A percentile compares a stretch with the other conserved stretches of the same genome.
Evolutionary conservation across 2,113 vertebrate genomes (phyloP).

Genomic region (Rattus rattus): DNA sequence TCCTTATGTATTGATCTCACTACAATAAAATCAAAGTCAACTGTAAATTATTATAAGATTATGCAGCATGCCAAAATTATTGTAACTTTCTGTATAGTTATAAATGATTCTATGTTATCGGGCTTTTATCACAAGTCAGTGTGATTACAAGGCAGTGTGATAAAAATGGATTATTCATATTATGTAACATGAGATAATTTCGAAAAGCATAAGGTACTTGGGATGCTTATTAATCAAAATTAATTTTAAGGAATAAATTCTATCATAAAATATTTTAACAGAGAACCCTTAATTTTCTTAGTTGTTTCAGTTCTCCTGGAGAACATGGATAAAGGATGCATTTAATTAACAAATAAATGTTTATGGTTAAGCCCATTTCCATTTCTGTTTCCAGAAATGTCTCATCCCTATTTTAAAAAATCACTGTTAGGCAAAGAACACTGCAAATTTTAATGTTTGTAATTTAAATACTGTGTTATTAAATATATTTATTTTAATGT

Average conservation of each 20-base stretch:
- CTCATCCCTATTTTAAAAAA: neutral
- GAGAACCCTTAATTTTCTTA: neutral
- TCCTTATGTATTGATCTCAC: slow-evolving; percentile 10
- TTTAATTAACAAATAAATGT: slow-evolving; percentile 24
- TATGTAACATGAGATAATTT: neutral
- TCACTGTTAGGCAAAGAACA: neutral
- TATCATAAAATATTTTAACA: neutral
- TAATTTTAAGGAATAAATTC: neutral
- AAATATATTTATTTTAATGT: slow-evolving; percentile 28
- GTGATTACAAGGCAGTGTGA: slow-evolving; percentile 47
- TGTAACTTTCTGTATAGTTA: neutral
- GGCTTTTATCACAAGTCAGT: slow-evolving; percentile 16
- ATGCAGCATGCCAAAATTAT: neutral
- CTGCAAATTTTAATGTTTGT: slow-evolving; percentile 34
- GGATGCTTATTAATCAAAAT: slow-evolving; percentile 1
- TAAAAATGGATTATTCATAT: slow-evolving; percentile 53
- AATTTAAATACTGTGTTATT: neutral
- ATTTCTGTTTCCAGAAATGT: slow-evolving; percentile 5
- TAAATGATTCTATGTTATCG: neutral
- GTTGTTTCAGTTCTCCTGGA: neutral
- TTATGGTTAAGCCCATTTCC: neutral
- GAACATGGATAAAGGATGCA: neutral
- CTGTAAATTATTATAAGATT: slow-evolving; percentile 60
- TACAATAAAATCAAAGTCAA: slow-evolving; percentile 61
- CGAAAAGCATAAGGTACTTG: neutral